Evolutionary conservation across 2,888 invertebrate species (phyloP).

Genomic region (Apodemia mormo): DNA sequence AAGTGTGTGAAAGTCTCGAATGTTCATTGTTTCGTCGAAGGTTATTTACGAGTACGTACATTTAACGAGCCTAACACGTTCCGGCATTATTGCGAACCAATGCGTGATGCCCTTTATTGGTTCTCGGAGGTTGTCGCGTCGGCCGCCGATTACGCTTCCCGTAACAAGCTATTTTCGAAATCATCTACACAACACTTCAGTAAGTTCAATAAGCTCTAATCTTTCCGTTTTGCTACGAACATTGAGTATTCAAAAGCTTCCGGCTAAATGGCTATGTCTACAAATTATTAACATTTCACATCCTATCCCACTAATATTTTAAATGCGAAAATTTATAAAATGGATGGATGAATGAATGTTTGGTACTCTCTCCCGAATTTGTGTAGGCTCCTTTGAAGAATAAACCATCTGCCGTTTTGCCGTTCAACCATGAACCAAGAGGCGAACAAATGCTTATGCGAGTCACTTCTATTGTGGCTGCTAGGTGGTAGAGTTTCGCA

Average conservation of each 20-base stretch:
- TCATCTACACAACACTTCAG: constrained; percentile 1
- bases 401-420: no score
- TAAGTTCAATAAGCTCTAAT: constrained; percentile 1
- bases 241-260: background rate
- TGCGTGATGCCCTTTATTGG: constrained; percentile 69
- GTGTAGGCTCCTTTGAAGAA: no score
- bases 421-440: no score
- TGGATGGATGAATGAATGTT: no score
- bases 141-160: constrained; percentile 68
- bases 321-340: no score
- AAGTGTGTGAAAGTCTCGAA: constrained; percentile 17
- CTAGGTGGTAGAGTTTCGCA: no score
- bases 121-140: constrained; percentile 73
- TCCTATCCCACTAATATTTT: no score
- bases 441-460: no score
- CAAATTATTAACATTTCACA: no score
- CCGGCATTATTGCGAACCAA: constrained; percentile 59
- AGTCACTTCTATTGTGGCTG: no score
- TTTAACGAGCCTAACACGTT: constrained; percentile 69
- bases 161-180: constrained; percentile 70
- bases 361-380: no score
- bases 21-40: constrained; percentile 68
- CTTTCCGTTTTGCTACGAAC: background rate
- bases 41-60: constrained; percentile 64
- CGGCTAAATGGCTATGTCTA: background rate